Percentiles rank a stretch among this genome's conserved stretches.
phyloP scores from a whole-genome alignment of 2,888 invertebrate genomes.

The Poecilobothrus nobilitatus region DNA sequence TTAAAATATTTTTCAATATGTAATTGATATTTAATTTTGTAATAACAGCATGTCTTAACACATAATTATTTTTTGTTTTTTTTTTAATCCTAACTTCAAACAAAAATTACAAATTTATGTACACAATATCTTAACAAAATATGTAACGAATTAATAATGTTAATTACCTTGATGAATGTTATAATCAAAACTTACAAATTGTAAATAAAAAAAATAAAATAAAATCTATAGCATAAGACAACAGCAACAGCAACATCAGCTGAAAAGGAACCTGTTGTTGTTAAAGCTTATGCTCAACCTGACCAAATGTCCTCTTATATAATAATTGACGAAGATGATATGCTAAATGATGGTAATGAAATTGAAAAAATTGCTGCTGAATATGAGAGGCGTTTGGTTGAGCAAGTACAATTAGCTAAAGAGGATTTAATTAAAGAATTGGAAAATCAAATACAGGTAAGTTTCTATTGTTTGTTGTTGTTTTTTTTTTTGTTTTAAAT shows the following conservation, averaged over 20 bases:
- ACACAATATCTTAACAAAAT: slow-evolving; percentile 13
- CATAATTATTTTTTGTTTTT: slow-evolving; percentile 27
- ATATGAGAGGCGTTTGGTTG: slow-evolving; percentile 50
- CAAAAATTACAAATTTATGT: slow-evolving; percentile 22
- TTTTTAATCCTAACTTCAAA: slow-evolving; percentile 18
- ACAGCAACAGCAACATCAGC: slow-evolving; percentile 12
- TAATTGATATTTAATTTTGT: slow-evolving; percentile 28
- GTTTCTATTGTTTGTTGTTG: slow-evolving; percentile 21
- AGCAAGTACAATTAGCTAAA: slow-evolving; percentile 56
- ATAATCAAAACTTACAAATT: not conserved
- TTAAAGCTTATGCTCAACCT: slow-evolving; percentile 14
- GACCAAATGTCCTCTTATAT: slow-evolving; percentile 32
- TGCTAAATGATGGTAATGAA: slow-evolving; percentile 40
- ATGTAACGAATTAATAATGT: slow-evolving; percentile 14
- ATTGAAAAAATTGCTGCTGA: slow-evolving; percentile 42
- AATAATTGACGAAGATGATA: slow-evolving; percentile 41
- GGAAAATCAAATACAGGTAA: slow-evolving; percentile 67
- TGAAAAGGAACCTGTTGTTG: slow-evolving; percentile 15
- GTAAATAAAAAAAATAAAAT: not conserved
- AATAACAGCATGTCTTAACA: slow-evolving; percentile 37
- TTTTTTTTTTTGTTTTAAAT: slow-evolving; percentile 11
- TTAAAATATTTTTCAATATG: slow-evolving; percentile 10
- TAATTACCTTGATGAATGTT: not conserved
- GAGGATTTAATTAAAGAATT: slow-evolving; percentile 60
- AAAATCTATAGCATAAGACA: not conserved